A percentile compares a stretch with the other conserved stretches of the same genome.
Conservation (phyloP, 2,888 invertebrate genomes). For the Stenolophus ochropezus region DNA sequence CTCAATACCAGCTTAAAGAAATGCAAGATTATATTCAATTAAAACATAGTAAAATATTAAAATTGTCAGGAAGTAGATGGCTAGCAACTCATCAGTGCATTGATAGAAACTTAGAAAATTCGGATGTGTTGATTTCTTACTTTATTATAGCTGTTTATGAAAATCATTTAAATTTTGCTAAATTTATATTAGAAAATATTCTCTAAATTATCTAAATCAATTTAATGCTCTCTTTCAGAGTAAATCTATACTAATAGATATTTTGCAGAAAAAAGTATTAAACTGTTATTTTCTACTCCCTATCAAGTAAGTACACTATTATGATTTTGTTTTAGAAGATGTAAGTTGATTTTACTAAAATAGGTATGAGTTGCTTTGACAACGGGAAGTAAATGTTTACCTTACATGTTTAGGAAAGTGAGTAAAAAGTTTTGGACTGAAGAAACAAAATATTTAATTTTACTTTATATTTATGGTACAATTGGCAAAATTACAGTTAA, state of each 20-base stretch:
- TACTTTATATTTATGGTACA: background rate
- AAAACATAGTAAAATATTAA: background rate
- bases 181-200: background rate
- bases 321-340: constrained; percentile 10
- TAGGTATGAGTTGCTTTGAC: background rate
- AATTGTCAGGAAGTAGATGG: background rate
- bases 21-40: background rate
- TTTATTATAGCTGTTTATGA: background rate
- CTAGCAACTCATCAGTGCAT: background rate
- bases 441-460: background rate
- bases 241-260: too few species aligned
- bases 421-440: background rate
- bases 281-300: background rate
- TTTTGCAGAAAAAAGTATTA: too few species aligned
- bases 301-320: background rate
- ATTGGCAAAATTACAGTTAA: background rate
- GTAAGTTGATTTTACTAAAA: constrained; percentile 12
- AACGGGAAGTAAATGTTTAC: background rate
- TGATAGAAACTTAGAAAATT: background rate
- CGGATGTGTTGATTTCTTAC: background rate
- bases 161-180: background rate
- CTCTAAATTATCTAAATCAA: too few species aligned
- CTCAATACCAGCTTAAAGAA: background rate
- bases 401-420: background rate
- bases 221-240: too few species aligned